Evolutionary conservation across 1,140 invertebrate species (phyloP).

Genomic region (Monomorium pharaonis): DNA sequence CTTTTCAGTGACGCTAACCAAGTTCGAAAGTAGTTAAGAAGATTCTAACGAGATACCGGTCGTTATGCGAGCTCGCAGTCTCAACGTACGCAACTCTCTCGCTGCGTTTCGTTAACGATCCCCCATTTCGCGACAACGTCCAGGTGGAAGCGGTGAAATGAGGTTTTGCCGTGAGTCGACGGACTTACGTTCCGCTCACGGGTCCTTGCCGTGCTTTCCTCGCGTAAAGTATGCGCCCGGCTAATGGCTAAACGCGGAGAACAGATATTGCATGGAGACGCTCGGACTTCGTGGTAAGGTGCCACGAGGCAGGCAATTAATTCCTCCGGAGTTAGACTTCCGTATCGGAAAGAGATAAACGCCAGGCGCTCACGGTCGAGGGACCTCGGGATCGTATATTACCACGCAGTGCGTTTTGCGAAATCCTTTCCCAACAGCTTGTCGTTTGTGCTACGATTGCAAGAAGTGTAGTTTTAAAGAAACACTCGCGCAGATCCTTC

Average conservation of each 20-base stretch:
- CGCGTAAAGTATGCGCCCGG: constrained; percentile 73
- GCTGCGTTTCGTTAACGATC: constrained; percentile 30
- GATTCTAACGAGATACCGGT: constrained; percentile 28
- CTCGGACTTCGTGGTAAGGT: constrained; percentile 66
- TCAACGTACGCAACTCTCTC: neutral
- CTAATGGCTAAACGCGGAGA: constrained; percentile 71
- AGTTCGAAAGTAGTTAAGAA: neutral
- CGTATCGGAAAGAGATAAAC: constrained; percentile 76
- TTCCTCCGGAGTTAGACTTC: constrained; percentile 72
- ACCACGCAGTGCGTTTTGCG: constrained; percentile 63
- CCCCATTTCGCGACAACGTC: constrained; percentile 10
- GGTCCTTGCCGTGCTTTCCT: constrained; percentile 70
- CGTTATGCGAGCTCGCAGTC: constrained; percentile 8
- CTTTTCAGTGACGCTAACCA: constrained; percentile 7
- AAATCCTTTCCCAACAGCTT: constrained; percentile 24
- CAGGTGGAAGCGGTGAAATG: constrained; percentile 47
- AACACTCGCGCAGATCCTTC: neutral
- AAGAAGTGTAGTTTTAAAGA: constrained; percentile 26
- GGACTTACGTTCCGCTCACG: constrained; percentile 60
- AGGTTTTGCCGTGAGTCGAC: constrained; percentile 68
- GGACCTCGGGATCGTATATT: constrained; percentile 70
- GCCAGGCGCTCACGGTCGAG: constrained; percentile 67
- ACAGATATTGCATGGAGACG: constrained; percentile 74
- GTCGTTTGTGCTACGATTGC: constrained; percentile 30
- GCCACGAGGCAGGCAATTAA: constrained; percentile 75